Evolutionary conservation across 2,113 vertebrate species (phyloP), one percentile per base, ranked within the genome.

Genomic region (Scomber japonicus): DNA sequence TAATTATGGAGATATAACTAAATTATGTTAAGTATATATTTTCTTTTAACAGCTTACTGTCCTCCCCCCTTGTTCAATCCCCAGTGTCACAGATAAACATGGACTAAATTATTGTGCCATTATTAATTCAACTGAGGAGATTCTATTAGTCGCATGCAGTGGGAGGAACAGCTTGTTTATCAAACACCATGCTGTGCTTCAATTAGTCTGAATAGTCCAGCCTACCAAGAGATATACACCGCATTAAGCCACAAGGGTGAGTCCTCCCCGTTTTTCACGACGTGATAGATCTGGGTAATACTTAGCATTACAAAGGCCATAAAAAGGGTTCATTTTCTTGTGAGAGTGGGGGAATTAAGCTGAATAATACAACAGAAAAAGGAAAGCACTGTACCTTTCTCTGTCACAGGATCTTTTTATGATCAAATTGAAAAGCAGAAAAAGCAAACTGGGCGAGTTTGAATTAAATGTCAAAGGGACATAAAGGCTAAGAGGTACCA

Each of bases 121-220:
- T 80, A 88, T 84, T 83, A 72, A 81, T 76, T 82, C 78, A 81
- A 70, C 71, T 57, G 65, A 78, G 62, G 63, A 80, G 54, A 90
- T 88, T 87, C 63, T 87, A 91, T 89, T 87, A 92, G 85, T 75
- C 2, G 64, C 75, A 77, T 89, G 50, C 83, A 75, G 75, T 40
- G 53, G 64, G 67, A 72, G 71, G 66, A 71, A 63, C 79, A 75
- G 73, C 82, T 72, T 90, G 88, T 91, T 92, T 89, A 88, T 90
- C 79, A 84, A 88, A 78, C 35, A 50, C 51, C 88, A 83, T 31
- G 80, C 88, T 87, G 90, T 46, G 89, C 77, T 79, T 92, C 68
- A 91, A 93, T 94, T 91, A 88, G 83, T 83, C 72, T 77, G 84
- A 89, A 85, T 82, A 84, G 76, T 72, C 64, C 78, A 75, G 60